Percentiles rank a stretch among this genome's conserved stretches.
Conservation (phyloP, 1,140 invertebrate species). For the Procambarus virginalis region DNA sequence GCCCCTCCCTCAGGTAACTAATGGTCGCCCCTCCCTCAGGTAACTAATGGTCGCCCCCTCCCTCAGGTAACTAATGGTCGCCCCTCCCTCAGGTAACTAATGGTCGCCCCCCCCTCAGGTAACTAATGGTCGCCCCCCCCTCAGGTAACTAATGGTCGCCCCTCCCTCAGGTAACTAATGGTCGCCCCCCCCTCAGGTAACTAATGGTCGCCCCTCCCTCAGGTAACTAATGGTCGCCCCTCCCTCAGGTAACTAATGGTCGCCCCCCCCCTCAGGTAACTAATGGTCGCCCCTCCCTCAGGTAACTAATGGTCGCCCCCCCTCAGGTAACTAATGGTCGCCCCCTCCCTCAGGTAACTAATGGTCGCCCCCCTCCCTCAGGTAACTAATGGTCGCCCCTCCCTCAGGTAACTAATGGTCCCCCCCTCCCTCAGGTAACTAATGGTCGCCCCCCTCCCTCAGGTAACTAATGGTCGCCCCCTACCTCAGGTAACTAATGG, state of each 20-base stretch:
- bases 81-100: constrained; percentile 76
- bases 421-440: too few relatives aligned
- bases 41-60: neutral
- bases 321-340: neutral
- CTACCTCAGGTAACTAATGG: neutral
- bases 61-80: neutral
- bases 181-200: neutral
- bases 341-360: neutral
- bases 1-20: neutral
- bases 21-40: neutral
- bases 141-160: neutral
- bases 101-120: constrained; percentile 74
- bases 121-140: constrained; percentile 72
- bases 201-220: neutral
- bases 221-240: neutral
- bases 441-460: too few relatives aligned
- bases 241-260: neutral
- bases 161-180: neutral
- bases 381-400: neutral
- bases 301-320: constrained; percentile 76
- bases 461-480: neutral
- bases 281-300: neutral
- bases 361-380: neutral
- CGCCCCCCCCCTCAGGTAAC: neutral
- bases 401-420: too few relatives aligned